A percentile compares a stretch with the other conserved stretches of the same genome.
phyloP scores from a whole-genome alignment of 2,113 vertebrate species.

The Diadophis punctatus region DNA sequence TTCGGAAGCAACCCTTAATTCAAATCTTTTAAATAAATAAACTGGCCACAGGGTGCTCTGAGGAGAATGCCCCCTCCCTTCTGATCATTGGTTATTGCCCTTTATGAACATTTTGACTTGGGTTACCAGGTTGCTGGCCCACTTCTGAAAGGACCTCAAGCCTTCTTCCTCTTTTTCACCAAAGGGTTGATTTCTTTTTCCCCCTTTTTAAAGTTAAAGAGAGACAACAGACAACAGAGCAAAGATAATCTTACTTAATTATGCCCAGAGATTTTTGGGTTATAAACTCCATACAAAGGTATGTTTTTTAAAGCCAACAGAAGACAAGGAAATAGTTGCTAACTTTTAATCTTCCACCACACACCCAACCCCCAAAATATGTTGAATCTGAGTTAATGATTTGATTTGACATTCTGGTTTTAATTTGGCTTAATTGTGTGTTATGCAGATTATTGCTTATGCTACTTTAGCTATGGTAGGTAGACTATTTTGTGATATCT shows the following conservation, averaged over 20 bases:
- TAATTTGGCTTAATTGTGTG: background rate
- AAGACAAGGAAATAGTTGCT: background rate
- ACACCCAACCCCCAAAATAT: background rate
- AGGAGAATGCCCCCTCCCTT: background rate
- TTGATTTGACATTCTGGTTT: background rate
- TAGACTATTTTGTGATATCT: background rate
- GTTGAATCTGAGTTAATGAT: background rate
- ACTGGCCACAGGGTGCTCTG: background rate
- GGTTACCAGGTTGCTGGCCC: background rate
- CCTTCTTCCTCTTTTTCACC: background rate
- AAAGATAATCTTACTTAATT: background rate
- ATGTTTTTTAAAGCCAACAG: background rate
- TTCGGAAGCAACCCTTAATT: background rate
- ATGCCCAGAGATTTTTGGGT: background rate
- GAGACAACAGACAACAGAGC: background rate
- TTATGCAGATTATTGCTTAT: conserved; percentile 8
- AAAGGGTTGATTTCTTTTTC: background rate
- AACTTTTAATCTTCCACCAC: background rate
- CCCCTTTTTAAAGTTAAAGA: background rate
- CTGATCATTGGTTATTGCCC: background rate
- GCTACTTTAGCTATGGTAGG: conserved; percentile 15
- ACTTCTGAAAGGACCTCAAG: background rate
- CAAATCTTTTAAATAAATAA: background rate
- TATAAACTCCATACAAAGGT: background rate
- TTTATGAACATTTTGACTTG: background rate